Conservation (phyloP, 1,140 invertebrate species). For the Stenopsyche tienmushanensis region DNA sequence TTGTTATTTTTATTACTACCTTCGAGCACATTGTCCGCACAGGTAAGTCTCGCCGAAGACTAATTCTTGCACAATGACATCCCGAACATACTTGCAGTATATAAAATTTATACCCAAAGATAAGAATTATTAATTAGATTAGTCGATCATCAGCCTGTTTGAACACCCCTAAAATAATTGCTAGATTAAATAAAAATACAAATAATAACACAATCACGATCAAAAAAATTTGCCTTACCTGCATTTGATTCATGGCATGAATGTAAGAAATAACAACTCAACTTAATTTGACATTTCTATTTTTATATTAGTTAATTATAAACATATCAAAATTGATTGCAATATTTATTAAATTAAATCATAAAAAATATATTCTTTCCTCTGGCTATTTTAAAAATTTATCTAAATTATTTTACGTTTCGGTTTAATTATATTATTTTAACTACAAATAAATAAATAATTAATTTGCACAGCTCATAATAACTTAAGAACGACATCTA, state of each 20-base stretch:
- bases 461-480: too few species aligned
- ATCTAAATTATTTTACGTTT: too few species aligned
- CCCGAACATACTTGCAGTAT: neutral
- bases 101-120: neutral
- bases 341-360: too few species aligned
- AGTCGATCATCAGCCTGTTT: neutral
- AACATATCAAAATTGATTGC: too few species aligned
- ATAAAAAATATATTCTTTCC: too few species aligned
- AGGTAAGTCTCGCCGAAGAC: neutral
- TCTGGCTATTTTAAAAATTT: too few species aligned
- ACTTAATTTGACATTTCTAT: too few species aligned
- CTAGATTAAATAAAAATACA: neutral
- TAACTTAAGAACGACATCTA: too few species aligned
- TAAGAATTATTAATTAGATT: neutral
- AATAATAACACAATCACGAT: neutral
- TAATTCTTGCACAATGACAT: constrained; percentile 11
- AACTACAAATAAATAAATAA: too few species aligned
- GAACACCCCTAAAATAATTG: neutral
- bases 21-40: neutral
- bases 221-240: neutral
- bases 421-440: too few species aligned
- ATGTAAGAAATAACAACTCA: too few species aligned
- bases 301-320: too few species aligned
- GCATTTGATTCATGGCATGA: neutral
- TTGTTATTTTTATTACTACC: constrained; percentile 11